A percentile compares a stretch with the other conserved stretches of the same genome.
These are phyloP conservation scores for Canis aureus DNA, from an alignment of 2,113 vertebrate genomes.

Conservation along the genomic window DNA sequence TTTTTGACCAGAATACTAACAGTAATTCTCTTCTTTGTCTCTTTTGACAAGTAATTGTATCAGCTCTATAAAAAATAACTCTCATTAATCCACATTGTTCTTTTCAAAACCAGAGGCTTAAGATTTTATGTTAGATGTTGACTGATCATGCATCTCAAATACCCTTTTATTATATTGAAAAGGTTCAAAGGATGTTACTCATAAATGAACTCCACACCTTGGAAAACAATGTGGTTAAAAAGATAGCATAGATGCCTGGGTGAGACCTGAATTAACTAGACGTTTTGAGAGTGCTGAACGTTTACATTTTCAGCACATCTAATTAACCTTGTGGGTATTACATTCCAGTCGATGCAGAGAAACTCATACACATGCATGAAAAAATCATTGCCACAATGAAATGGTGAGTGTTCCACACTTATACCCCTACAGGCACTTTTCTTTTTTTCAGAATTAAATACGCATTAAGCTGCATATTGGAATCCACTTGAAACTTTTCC, in stretches of 20 bases:
- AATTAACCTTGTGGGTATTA: slow-evolving; percentile 75
- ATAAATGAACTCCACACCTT: slow-evolving; percentile 43
- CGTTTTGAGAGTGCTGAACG: neutral
- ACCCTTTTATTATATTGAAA: slow-evolving; percentile 58
- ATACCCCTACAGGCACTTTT: neutral
- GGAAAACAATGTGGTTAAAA: slow-evolving; percentile 52
- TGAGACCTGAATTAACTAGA: slow-evolving; percentile 64
- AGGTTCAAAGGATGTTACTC: slow-evolving; percentile 45
- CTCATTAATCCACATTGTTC: slow-evolving; percentile 71
- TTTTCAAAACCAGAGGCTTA: slow-evolving; percentile 60
- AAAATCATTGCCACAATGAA: slow-evolving; percentile 47
- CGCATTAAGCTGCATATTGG: neutral
- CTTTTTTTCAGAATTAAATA: slow-evolving; percentile 43
- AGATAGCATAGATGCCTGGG: slow-evolving; percentile 16
- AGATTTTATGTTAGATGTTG: slow-evolving; percentile 73
- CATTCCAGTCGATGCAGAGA: slow-evolving; percentile 32
- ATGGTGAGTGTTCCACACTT: slow-evolving; percentile 15
- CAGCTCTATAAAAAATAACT: slow-evolving; percentile 5
- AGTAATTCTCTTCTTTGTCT: slow-evolving; percentile 72
- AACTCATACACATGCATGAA: slow-evolving; percentile 40
- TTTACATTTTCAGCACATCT: slow-evolving; percentile 58
- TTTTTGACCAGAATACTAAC: slow-evolving; percentile 75
- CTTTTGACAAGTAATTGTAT: slow-evolving; percentile 75
- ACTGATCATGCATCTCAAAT: slow-evolving; percentile 70
- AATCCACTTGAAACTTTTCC: slow-evolving; percentile 56